Base-by-base conservation (phyloP, 2,797 vertebrate genomes). In the Meriones psammophilus region DNA sequence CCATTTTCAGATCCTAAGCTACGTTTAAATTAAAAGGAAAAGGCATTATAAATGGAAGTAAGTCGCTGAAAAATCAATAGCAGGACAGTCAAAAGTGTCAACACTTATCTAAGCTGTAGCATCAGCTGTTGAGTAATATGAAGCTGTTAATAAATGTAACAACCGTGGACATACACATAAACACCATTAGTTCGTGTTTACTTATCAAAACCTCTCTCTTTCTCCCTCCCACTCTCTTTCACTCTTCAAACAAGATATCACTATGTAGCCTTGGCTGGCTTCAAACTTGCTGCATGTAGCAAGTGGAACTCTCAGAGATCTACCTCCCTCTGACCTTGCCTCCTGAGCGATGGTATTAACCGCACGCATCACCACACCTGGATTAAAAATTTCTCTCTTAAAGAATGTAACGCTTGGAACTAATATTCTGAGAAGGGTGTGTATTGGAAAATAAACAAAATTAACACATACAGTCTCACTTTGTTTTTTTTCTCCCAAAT, bases 371-470 rank as follows among this genome's bases (percentile, higher is more conserved):
- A 54, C 6, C 83, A 46, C 1, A 50, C 26, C 42, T 68, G 62
- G 20, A 28, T 68, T 85, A 50, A 78, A 68, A 66, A 12, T 88
- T 80, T 24, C 20, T 62, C 2, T 90, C 84, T 88, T 30, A 89
- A 81, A 87, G n/a, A 85, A 5, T 8, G 13, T 88, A 73, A 88
- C 24, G 62, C 86, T 88, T 92, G 50, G 90, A 68, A 62, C n/a
- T 1, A 1, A 84, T 88, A 15, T 91, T 62, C 46, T 58, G 30
- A 60, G 62, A 42, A 30, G 1, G 58, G 84, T 93, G 14, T 91
- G 64, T 46, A 64, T 3, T 80, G 46, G 42, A 92, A 95, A 96
- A n/a, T 39, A 94, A 87, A 69, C 15, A 88, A 94, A 89, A 92
- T 64, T 76, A 77, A 69, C 18, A 88, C 12, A 14, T 3, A 73